Percentiles rank a stretch among this genome's conserved stretches.
phyloP scores from a whole-genome alignment of 2,113 vertebrate genomes.

The Mustela lutreola region DNA sequence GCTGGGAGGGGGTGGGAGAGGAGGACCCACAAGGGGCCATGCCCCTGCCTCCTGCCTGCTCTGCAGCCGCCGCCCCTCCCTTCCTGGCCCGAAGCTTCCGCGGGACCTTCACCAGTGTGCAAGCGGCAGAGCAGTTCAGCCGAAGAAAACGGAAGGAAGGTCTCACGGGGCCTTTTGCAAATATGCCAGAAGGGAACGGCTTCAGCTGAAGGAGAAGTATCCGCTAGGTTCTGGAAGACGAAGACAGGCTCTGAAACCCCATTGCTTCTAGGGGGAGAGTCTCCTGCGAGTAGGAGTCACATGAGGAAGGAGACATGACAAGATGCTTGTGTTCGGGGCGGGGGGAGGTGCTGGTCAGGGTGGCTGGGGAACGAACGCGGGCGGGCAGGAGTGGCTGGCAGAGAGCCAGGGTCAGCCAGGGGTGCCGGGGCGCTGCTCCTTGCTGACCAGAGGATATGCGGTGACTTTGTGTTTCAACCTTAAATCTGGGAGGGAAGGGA shows the following conservation, averaged over 20 bases:
- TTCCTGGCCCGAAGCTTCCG: background rate
- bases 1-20: too few species aligned
- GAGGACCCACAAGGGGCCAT: too few species aligned
- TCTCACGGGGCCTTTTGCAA: background rate
- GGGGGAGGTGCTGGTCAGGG: background rate
- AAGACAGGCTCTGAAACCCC: accelerated
- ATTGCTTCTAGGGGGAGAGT: accelerated
- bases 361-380: background rate
- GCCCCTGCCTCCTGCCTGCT: background rate
- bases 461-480: background rate
- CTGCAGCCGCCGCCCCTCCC: accelerated
- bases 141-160: background rate
- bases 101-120: background rate
- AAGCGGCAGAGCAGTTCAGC: background rate
- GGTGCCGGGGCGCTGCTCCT: background rate
- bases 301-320: too few species aligned
- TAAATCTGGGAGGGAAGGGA: background rate
- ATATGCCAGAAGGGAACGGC: background rate
- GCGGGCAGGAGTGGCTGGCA: too few species aligned
- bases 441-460: background rate
- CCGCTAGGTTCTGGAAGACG: accelerated
- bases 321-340: background rate
- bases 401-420: background rate
- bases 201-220: background rate
- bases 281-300: too few species aligned